These are phyloP conservation scores for Acridotheres tristis DNA, from an alignment of 2,797 vertebrate genomes.

Conservation along the genomic window DNA sequence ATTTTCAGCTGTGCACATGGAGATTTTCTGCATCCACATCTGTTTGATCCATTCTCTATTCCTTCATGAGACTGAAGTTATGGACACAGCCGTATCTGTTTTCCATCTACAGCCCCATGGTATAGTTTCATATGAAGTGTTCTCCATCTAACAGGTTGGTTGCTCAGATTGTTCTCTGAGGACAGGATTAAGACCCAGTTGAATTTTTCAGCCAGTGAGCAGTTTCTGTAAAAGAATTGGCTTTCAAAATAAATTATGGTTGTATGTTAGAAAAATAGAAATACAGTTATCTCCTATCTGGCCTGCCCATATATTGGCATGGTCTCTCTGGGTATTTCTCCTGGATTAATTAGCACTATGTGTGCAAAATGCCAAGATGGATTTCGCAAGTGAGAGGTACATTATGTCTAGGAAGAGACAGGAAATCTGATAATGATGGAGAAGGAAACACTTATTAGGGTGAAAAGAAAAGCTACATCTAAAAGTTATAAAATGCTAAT, in stretches of 20 bases:
- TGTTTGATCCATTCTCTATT: not conserved
- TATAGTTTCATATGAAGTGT: not conserved
- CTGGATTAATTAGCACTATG: not conserved
- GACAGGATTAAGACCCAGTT: constrained; percentile 2
- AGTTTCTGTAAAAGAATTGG: not conserved
- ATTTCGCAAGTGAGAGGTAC: not conserved
- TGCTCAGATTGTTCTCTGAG: constrained; percentile 11
- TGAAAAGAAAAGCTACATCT: not conserved
- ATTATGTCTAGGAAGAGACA: not conserved
- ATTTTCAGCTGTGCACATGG: not conserved
- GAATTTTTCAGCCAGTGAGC: not conserved
- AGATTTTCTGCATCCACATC: not conserved
- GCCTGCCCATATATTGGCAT: not conserved
- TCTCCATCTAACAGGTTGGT: not conserved
- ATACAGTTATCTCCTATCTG: not conserved
- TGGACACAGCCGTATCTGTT: not conserved
- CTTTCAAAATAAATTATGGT: constrained; percentile 31
- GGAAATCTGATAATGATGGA: not conserved
- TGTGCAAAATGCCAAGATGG: not conserved
- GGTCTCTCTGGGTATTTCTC: not conserved
- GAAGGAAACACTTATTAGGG: not conserved
- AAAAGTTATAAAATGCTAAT: not conserved
- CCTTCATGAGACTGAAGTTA: not conserved
- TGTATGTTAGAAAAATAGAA: not conserved
- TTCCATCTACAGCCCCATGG: not conserved